phyloP scores from a whole-genome alignment of 2,797 vertebrate species.

The Sebastes diploproa region DNA sequence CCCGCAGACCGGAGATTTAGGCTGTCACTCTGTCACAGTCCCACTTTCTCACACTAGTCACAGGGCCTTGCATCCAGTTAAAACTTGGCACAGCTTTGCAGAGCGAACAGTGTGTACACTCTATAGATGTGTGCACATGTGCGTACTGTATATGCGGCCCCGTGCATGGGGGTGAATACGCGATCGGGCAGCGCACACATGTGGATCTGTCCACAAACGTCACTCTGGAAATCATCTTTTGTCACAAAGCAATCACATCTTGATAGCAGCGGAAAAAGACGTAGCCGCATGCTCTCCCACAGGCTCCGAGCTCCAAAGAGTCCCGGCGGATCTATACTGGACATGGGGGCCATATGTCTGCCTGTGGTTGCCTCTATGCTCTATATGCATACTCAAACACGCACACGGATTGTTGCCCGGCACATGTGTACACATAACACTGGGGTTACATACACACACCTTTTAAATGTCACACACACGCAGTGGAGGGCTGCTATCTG shows the following conservation, averaged over 20 bases:
- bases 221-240: slow-evolving; percentile 68
- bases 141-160: slow-evolving; percentile 16
- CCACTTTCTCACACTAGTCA: slow-evolving; percentile 66
- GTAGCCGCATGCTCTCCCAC: slow-evolving; percentile 56
- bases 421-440: slow-evolving; percentile 16
- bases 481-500: slow-evolving; percentile 15
- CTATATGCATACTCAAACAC: slow-evolving; percentile 32
- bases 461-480: slow-evolving; percentile 40
- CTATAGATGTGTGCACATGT: slow-evolving; percentile 1
- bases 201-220: slow-evolving; percentile 52
- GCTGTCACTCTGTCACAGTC: slow-evolving; percentile 60
- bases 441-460: slow-evolving; percentile 25
- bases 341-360: slow-evolving; percentile 71
- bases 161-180: slow-evolving; percentile 20
- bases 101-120: background rate
- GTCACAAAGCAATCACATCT: slow-evolving; percentile 73
- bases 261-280: slow-evolving; percentile 63
- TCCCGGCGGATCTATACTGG: slow-evolving; percentile 52
- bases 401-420: slow-evolving; percentile 26
- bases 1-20: slow-evolving; percentile 57
- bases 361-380: slow-evolving; percentile 60
- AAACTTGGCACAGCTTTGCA: slow-evolving; percentile 49
- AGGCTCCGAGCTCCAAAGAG: slow-evolving; percentile 59
- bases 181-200: slow-evolving; percentile 15
- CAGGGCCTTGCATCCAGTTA: slow-evolving; percentile 45